phyloP scores from a whole-genome alignment of 2,797 vertebrate genomes.

The Rhinoraja longicauda region DNA sequence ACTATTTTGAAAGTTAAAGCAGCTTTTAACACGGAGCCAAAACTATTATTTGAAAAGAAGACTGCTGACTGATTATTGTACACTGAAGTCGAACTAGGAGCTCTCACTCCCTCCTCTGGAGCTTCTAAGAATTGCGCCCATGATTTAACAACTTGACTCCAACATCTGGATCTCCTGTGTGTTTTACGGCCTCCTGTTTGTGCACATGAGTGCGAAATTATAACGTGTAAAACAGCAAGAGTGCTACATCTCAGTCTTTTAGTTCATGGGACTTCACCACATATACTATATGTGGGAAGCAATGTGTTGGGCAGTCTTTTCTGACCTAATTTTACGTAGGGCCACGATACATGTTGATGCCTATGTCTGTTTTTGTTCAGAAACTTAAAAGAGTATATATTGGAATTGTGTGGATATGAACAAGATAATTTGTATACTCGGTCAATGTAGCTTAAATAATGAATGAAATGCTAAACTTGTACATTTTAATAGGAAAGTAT shows the following conservation, averaged over 20 bases:
- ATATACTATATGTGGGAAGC: neutral
- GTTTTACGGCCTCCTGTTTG: conserved; percentile 8
- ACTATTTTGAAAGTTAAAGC: conserved; percentile 21
- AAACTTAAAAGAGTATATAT: conserved; percentile 35
- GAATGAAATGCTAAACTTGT: conserved; percentile 34
- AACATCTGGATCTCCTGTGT: conserved; percentile 9
- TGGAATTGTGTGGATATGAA: conserved; percentile 31
- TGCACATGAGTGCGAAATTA: conserved; percentile 5
- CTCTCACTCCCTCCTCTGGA: conserved; percentile 17
- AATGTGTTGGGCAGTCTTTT: neutral
- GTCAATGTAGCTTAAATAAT: conserved; percentile 31
- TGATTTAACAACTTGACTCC: neutral
- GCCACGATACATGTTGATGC: neutral
- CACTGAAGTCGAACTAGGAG: neutral
- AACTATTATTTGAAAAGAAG: conserved; percentile 2
- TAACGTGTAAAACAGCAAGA: conserved; percentile 19
- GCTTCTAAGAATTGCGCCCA: neutral
- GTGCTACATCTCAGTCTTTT: conserved; percentile 3
- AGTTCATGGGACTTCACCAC: neutral
- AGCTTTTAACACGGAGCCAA: conserved; percentile 13
- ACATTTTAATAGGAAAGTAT: conserved; percentile 36
- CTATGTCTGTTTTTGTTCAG: neutral
- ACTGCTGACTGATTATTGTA: neutral
- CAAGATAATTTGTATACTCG: conserved; percentile 36
- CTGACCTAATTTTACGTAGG: neutral